Base-by-base conservation (phyloP, 2,888 invertebrate genomes). In the Noctuana brunneofusca region DNA sequence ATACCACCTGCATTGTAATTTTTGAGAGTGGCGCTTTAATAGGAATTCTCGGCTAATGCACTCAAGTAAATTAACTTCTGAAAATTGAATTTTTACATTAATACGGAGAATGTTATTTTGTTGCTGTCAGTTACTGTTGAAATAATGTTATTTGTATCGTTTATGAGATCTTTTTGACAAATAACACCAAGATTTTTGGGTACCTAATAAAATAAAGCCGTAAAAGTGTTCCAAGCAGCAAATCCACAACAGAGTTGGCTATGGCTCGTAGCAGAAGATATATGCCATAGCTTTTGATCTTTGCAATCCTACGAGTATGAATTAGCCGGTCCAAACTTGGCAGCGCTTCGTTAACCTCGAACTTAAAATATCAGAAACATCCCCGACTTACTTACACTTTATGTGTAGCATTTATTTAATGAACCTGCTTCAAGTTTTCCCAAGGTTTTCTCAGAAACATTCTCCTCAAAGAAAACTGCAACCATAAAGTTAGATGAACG, bases 1-100 rank as follows among this genome's bases (percentile, higher is more conserved):
- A 63, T 63, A 63, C 63, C 63, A 56, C 63, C 55, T 62, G 62
- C 62, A 62, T 62, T 62, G 62, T 62, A 62, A 62, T 56, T 62
- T 62, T 62, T 62, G 62, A 62, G 62, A 62, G 62, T 62, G 55
- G 49, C 55, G 62, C 62, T 55, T 62, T 62, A 62, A 62, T 62
- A 62, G 55, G 38, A 62, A 62, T 62, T 62, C 55, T 62, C 55
- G 55, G 49, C 55, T 62, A 62, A 62, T 62, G 62, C 62, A 62
- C 62, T 62, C 55, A 56, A 62, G 49, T 56, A 56, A 62, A 62
- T 62, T 62, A 62, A 62, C 62, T 62, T 49, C 35, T 30, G 49
- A 27, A 50, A 62, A 62, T 62, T 62, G 55, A 55, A 62, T 62
- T 62, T 62, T 38, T 20, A 48, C 48, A 35, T 62, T 48, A 55